Conservation (phyloP, 2,888 invertebrate species). For the Idaea dimidiata region DNA sequence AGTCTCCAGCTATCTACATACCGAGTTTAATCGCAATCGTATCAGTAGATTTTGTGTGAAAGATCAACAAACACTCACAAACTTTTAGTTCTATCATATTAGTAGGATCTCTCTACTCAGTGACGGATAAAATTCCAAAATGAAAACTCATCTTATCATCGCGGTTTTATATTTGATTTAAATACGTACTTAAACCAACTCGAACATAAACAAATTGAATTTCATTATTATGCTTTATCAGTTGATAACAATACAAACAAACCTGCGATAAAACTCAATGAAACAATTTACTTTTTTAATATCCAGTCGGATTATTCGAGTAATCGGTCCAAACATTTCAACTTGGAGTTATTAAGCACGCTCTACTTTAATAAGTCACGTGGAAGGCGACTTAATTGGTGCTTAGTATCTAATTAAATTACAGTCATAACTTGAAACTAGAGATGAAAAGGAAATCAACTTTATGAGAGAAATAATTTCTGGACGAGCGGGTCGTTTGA, state of each 20-base stretch:
- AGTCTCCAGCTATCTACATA: no score
- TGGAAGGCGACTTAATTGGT: constrained; percentile 14
- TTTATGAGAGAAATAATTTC: constrained; percentile 15
- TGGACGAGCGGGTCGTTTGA: constrained; percentile 9
- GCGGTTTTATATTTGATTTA: background rate
- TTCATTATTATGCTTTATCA: background rate
- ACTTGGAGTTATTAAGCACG: background rate
- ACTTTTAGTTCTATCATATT: no score
- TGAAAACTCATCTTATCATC: background rate
- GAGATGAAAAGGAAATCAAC: constrained; percentile 18
- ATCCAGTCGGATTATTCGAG: background rate
- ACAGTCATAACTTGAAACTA: constrained; percentile 4
- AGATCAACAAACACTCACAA: no score
- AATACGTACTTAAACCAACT: background rate
- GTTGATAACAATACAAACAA: no score
- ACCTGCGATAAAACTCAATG: background rate
- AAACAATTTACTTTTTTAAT: background rate
- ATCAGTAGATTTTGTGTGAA: no score
- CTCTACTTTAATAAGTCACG: constrained; percentile 15
- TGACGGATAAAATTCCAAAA: no score
- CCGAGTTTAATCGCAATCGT: no score
- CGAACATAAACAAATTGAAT: background rate
- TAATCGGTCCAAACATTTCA: background rate
- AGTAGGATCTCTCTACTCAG: no score
- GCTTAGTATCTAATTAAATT: constrained; percentile 18